Evolutionary conservation across 2,888 invertebrate species (phyloP), one percentile per base, ranked within the genome.

Genomic region (Octonoba sinensis): DNA sequence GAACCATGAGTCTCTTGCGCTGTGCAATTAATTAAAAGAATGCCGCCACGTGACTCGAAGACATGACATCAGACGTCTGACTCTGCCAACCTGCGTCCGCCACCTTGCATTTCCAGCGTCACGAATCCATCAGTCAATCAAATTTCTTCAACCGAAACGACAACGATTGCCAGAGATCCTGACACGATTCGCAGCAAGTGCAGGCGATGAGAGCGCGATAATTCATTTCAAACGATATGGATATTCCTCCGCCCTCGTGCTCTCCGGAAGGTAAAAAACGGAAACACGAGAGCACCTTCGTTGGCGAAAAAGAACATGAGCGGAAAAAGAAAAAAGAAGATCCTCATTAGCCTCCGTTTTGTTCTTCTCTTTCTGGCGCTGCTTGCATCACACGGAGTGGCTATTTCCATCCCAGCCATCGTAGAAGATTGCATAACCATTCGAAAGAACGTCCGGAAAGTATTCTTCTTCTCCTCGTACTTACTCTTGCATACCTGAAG

Each of bases 361-460:
- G 20, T 54, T 54, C 20, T 18, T 54, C 20, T 54, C 20, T 54
- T 54, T 54, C 54, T 64, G 54, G 22, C 70, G 47, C 70, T 65
- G 62, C 65, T 62, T 62, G 62, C 76, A 69, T 69, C 70, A 56
- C 51, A 51, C 46, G 47, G 51, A 57, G 66, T 56, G 47, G 69
- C 70, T 77, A 77, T 77, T 77, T 77, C 70, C 70, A 77, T 70
- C 69, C 64, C 54, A 46, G 22, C 57, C 51, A 67, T 20, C 76
- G 60, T 24, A 54, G 62, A 44, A 65, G 69, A 77, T 77, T 64
- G 62, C 64, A 62, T 77, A 77, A 77, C 70, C 69, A 62, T 69
- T 65, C 70, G 76, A 64, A 77, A 77, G 76, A 70, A 56, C 49
- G 59, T 64, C 67, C 67, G 47, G 18, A 54, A 75, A 44, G 60